Base-by-base conservation (phyloP, 1,140 invertebrate genomes). In the Drosophila orosa region DNA sequence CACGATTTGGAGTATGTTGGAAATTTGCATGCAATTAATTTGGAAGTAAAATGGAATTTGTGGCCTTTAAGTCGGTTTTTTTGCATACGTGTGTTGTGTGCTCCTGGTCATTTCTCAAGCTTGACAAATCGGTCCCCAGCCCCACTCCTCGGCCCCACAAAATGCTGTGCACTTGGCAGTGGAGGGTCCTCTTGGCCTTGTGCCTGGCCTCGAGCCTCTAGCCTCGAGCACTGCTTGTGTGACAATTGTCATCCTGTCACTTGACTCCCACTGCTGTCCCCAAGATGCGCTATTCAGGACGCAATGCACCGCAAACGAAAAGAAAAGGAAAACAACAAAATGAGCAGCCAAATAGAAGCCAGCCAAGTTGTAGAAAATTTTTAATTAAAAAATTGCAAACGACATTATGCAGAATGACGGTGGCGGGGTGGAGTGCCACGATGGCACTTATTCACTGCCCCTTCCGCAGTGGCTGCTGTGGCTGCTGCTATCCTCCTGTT, bases 341-440 rank as follows among this genome's bases (percentile, higher is more conserved):
- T 87, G 79, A 87, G 78, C 71, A 80, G 44, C 45, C 71, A 58
- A 75, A 81, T 75, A 77, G 66, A 77, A 81, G 57, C 67, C 67
- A 81, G 71, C 44, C 67, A 65, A 78, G 74, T 66, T 82, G 83
- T 69, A 76, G 66, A 82, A 78, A 61, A 87, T 78, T 86, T 85
- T 87, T 79, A 86, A 86, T 87, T 86, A 86, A 82, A 87, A 87
- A 87, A 86, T 87, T 82, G 82, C 78, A 56, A 72, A 72, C 61
- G 45, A 61, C 78, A 72, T 81, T 82, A 82, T 82, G 79, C 74
- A 65, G 56, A 80, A 56, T 54, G 77, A n/a, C 27, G 24, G 39
- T 48, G 54, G 55, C 5, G 5, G 44, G 42, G n/a, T 8, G 33
- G 62, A 27, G 37, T n/a, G n/a, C 22, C 29, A 31, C 25, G 13